Evolutionary conservation across 1,140 invertebrate species (phyloP), one percentile per base, ranked within the genome.

Genomic region (Drosophila mojavensis): DNA sequence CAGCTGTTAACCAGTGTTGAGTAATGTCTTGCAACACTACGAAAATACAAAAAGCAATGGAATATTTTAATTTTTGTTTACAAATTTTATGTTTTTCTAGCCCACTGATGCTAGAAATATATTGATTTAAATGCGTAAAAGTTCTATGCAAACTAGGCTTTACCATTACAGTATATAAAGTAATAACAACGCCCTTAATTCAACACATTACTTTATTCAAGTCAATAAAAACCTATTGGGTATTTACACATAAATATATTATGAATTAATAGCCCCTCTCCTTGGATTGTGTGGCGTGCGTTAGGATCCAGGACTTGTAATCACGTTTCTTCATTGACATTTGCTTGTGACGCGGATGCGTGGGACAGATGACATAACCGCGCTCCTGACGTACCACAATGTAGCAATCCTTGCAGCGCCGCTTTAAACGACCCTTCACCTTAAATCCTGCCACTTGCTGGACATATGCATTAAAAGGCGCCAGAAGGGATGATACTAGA

Each of bases 301-400:
- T 95, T 47, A 97, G 90, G 67, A 96, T 95, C 94, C 95, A 96
- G 36, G 94, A 95, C 75, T 95, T 95, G 73, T 94, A 93, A 39
- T 94, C 94, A 71, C 94, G 94, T 53, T 94, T 92, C 59, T 94
- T 93, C 92, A 94, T 95, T 28, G 94, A 92, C 94, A 95, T 95
- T 93, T 97, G 96, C 81, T 97, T 97, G 80, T 97, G 97, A 58
- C 96, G 93, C 41, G 95, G 95, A 90, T 96, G 94, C 20, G 94
- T 95, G 76, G 95, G 94, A 81, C 97, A 97, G 55, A 96, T 94
- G 50, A 97, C 94, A 92, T 95, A 96, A 71, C 95, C 83, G 39
- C 96, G 93, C 68, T 95, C 94, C 85, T 97, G 93, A 60, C 95
- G 92, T 45, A 93, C 93, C 11, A 96, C 94, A 86, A 96, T 94